Percentiles rank a stretch among this genome's conserved stretches.
Evolutionary conservation across 2,797 vertebrate species (phyloP).

Genomic region (Bucorvus abyssinicus): DNA sequence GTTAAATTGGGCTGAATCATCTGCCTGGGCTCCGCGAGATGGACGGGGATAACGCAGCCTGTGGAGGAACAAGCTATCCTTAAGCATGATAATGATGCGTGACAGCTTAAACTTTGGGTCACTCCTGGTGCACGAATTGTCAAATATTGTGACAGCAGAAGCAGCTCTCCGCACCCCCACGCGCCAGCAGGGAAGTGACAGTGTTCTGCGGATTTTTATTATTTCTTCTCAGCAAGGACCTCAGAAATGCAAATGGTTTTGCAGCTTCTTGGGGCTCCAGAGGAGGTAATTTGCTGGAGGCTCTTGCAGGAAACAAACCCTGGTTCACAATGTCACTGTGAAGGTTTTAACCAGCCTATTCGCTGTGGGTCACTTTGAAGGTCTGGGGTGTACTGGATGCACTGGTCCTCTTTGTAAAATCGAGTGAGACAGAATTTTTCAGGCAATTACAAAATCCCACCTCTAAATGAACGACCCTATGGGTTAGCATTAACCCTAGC

Average conservation of each 20-base stretch:
- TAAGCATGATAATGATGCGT: background rate
- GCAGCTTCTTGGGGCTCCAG: background rate
- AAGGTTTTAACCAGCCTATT: background rate
- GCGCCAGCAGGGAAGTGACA: background rate
- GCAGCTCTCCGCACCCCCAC: background rate
- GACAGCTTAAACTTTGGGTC: conserved; percentile 1
- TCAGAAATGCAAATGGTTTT: background rate
- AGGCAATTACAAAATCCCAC: background rate
- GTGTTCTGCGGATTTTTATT: background rate
- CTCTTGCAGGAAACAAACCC: background rate
- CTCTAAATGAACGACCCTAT: background rate
- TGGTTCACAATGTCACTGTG: background rate
- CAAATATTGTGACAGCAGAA: background rate
- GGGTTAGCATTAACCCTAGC: background rate
- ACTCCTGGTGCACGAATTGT: background rate
- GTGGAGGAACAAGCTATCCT: background rate
- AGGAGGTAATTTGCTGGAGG: background rate
- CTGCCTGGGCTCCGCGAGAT: background rate
- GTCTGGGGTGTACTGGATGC: background rate
- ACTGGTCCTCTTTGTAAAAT: background rate
- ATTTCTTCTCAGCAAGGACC: background rate
- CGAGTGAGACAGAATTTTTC: background rate
- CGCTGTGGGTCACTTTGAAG: background rate
- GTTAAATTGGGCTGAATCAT: background rate
- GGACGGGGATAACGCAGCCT: background rate